Conservation (phyloP, 1,140 invertebrate species). For the Chymomyza costata region DNA sequence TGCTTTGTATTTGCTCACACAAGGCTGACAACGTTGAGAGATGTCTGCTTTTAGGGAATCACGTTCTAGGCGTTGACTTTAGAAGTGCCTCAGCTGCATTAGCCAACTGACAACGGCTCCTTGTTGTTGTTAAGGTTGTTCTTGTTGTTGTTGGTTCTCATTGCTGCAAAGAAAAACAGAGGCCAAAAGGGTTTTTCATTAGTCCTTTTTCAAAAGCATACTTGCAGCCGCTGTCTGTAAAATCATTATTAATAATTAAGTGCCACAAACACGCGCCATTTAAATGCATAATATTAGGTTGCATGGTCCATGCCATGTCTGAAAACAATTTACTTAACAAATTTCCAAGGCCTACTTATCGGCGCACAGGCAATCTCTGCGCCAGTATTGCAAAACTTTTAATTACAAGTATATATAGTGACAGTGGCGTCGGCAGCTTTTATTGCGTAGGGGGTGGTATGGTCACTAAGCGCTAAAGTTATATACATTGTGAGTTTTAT, state of each 20-base stretch:
- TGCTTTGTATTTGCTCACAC: conserved; percentile 7
- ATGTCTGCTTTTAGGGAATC: conserved; percentile 35
- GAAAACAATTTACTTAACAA: conserved; percentile 44
- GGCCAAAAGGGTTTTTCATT: neutral
- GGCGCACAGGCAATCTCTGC: too few relatives aligned
- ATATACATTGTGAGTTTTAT: too few relatives aligned
- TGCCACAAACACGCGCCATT: conserved; percentile 37
- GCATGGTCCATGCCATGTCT: conserved; percentile 3
- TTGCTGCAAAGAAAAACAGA: conserved; percentile 27
- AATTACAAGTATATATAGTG: too few relatives aligned
- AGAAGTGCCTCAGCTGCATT: conserved; percentile 25
- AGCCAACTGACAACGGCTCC: too few relatives aligned
- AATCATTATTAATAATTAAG: conserved; percentile 48
- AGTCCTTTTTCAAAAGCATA: too few relatives aligned
- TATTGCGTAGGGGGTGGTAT: too few relatives aligned
- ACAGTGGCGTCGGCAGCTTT: too few relatives aligned
- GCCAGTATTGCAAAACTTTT: too few relatives aligned
- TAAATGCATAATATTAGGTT: conserved; percentile 49
- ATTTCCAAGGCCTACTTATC: too few relatives aligned
- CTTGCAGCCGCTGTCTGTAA: conserved; percentile 33
- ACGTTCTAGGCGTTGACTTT: conserved; percentile 47
- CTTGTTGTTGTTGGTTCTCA: conserved; percentile 14
- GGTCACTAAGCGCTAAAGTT: too few relatives aligned
- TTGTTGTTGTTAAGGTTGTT: too few relatives aligned
- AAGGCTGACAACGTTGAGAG: neutral